Base-by-base conservation (phyloP, 2,888 invertebrate species). In the Drosophila rellima region DNA sequence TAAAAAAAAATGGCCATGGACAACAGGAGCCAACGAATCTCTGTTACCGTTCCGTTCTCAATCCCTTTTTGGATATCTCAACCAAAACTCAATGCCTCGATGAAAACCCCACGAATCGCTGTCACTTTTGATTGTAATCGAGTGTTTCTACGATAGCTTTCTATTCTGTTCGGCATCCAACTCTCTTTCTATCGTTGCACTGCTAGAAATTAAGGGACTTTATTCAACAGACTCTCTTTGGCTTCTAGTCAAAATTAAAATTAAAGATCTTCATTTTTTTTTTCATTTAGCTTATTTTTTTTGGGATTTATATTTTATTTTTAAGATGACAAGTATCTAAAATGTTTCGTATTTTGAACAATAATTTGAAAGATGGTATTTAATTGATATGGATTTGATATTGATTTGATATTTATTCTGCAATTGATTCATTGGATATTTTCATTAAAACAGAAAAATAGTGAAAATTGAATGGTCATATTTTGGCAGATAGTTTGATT, bases 121-220 rank as follows among this genome's bases (percentile, higher is more conserved):
- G 86, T 85, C 84, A 84, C 80, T 83, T 84, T 76, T 86, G 86
- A 84, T 84, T 84, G 86, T 84, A 84, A 84, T 86, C 86, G 83
- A 84, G 82, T 86, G 86, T 76, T 80, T 78, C 74, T 74, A 68
- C 67, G 54, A 56, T 70, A 54, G 72, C 69, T 63, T 48, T 68
- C 51, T 55, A 48, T 68, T 55, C 74, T 55, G 52, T 68, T 55
- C 74, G 64, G 52, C 59, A 52, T 70, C 42, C 44, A 62, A 29
- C 15, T 52, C 45, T 50, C 40, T 20, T 31, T 17, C 51, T 35
- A 20, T 23, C 17, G 33, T 10, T 52, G 6, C 60, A 60, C 59
- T 60, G 51, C 2, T 13, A 31, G 13, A 51, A 51, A 59, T 15
- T 4, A 4, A 0, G 3, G 13, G 13, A n/a, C 7, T n/a, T n/a